Conservation (phyloP, 2,797 vertebrate genomes). For the Otolemur crassicaudatus region DNA sequence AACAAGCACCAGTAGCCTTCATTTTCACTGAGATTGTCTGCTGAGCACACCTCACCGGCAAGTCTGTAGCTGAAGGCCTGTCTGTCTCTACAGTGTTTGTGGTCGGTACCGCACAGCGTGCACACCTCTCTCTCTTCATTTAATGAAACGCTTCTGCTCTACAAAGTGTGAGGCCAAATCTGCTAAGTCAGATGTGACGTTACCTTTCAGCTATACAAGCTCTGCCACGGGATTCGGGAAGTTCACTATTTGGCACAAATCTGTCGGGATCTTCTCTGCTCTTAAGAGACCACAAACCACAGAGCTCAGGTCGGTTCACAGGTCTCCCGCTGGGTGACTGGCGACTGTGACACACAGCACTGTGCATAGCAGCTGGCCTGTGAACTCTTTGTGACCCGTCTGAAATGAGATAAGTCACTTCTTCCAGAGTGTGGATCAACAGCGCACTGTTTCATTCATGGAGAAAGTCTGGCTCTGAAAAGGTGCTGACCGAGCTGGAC, state of each 20-base stretch:
- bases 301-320: background rate
- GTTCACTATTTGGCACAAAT: background rate
- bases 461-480: background rate
- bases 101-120: background rate
- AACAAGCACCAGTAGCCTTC: background rate
- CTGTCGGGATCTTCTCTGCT: background rate
- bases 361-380: background rate
- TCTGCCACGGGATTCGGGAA: background rate
- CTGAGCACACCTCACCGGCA: background rate
- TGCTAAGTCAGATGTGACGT: conserved; percentile 50
- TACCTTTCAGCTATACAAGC: background rate
- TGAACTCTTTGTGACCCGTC: background rate
- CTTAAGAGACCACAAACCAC: conserved; percentile 39
- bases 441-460: background rate
- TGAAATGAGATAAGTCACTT: background rate
- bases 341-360: background rate
- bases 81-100: background rate
- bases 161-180: background rate
- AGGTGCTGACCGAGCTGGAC: background rate
- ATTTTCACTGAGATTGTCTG: background rate
- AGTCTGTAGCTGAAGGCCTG: background rate
- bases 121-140: background rate
- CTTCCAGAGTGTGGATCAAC: background rate
- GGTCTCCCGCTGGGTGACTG: background rate
- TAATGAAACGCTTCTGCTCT: conserved; percentile 41